phyloP scores from a whole-genome alignment of 2,113 vertebrate genomes.

The Oncorhynchus masou region DNA sequence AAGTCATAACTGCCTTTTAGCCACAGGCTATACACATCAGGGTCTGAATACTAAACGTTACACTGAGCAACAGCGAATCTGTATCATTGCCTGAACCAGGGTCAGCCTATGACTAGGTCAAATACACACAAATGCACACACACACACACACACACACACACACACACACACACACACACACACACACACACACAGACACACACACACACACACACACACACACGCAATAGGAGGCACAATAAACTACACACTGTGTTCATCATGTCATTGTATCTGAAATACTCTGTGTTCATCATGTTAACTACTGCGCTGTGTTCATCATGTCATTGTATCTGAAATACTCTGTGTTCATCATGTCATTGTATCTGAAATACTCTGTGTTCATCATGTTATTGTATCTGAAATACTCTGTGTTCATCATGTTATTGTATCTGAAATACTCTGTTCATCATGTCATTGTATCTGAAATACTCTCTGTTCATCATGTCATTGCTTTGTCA shows the following conservation, averaged over 20 bases:
- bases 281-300: no score
- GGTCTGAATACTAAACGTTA: conserved; percentile 30
- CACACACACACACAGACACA: neutral
- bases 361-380: no score
- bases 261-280: no score
- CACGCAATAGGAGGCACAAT: conserved; percentile 51
- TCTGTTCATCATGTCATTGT: no score
- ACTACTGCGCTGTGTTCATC: no score
- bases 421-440: no score
- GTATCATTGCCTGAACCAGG: conserved; percentile 5
- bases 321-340: no score
- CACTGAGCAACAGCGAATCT: conserved; percentile 1
- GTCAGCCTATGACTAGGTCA: neutral
- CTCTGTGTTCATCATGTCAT: no score
- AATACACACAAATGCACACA: conserved; percentile 1
- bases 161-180: conserved; percentile 7
- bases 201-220: conserved; percentile 9
- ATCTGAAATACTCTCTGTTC: no score
- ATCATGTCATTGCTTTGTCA: no score
- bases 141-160: neutral
- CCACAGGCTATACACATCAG: conserved; percentile 32
- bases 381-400: no score
- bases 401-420: no score
- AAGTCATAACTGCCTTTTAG: conserved; percentile 33
- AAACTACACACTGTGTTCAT: conserved; percentile 24